Conservation (phyloP, 2,888 invertebrate genomes). For the Cylindroiulus punctatus region DNA sequence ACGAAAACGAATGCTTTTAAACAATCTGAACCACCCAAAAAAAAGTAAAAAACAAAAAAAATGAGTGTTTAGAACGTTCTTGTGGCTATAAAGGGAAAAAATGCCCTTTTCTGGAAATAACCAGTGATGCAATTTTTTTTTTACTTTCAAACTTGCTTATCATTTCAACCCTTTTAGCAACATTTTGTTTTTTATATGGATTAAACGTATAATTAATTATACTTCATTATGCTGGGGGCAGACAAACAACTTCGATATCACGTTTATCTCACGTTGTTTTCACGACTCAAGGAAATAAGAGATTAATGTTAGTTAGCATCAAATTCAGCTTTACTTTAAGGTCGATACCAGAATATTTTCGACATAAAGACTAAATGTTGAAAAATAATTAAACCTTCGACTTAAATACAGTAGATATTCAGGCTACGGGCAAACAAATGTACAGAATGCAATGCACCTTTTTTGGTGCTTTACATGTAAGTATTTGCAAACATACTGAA, state of each 20-base stretch:
- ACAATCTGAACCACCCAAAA: not conserved
- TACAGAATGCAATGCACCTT: too few relatives aligned
- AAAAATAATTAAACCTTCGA: not conserved
- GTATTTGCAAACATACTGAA: too few relatives aligned
- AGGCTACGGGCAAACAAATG: too few relatives aligned
- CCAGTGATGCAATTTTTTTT: not conserved
- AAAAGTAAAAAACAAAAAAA: not conserved
- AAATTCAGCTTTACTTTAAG: not conserved
- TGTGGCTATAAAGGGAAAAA: not conserved
- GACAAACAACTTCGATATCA: constrained; percentile 25
- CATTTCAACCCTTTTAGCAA: not conserved
- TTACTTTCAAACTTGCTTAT: not conserved
- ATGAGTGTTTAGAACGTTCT: not conserved
- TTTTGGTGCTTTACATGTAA: too few relatives aligned
- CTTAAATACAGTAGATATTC: not conserved
- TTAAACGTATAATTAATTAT: constrained; percentile 13
- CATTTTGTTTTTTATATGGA: not conserved
- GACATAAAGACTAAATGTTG: not conserved
- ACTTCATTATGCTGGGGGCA: not conserved
- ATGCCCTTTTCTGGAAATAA: not conserved
- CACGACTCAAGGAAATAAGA: not conserved
- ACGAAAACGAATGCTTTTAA: too few relatives aligned
- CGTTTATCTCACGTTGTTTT: not conserved
- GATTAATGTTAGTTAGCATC: not conserved
- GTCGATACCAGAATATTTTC: not conserved